Evolutionary conservation across 1,140 invertebrate genomes (phyloP).

Genomic region (Hetaerina americana): DNA sequence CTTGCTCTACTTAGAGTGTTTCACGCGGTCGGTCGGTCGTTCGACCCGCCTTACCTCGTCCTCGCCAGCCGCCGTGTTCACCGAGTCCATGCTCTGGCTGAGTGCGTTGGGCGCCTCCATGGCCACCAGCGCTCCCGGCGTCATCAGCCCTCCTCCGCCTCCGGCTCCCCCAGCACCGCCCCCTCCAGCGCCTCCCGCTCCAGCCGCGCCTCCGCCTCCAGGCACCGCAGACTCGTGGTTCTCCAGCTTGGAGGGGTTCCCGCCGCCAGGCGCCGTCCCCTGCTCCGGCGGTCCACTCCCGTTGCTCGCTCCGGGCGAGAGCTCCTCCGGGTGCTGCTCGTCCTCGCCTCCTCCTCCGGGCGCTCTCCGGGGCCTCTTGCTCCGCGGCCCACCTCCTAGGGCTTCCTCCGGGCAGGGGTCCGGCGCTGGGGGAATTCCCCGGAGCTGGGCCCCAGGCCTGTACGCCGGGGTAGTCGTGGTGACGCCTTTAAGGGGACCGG

Average conservation of each 20-base stretch:
- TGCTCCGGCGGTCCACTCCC: no score
- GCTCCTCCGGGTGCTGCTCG: background rate
- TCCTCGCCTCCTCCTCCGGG: background rate
- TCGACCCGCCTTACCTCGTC: slow-evolving; percentile 86
- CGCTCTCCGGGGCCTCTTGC: background rate
- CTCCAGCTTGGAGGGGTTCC: background rate
- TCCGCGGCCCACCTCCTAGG: no score
- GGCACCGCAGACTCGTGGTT: no score
- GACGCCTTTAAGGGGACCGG: background rate
- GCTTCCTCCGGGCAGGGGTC: background rate
- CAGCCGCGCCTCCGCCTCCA: background rate
- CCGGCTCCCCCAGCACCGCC: background rate
- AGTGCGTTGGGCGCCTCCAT: slow-evolving; percentile 39
- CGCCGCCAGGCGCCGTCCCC: background rate
- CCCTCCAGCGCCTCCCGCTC: background rate
- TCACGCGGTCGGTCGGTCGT: no score
- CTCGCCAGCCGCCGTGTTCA: slow-evolving; percentile 79
- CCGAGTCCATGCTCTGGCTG: slow-evolving; percentile 82
- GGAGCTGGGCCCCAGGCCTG: background rate
- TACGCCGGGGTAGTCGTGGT: background rate
- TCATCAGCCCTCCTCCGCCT: background rate
- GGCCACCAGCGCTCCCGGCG: slow-evolving; percentile 2
- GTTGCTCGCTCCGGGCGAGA: no score
- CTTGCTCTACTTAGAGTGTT: no score
- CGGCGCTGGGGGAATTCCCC: background rate